Conservation (phyloP, 2,888 invertebrate species). For the Agonopterix heracliana region DNA sequence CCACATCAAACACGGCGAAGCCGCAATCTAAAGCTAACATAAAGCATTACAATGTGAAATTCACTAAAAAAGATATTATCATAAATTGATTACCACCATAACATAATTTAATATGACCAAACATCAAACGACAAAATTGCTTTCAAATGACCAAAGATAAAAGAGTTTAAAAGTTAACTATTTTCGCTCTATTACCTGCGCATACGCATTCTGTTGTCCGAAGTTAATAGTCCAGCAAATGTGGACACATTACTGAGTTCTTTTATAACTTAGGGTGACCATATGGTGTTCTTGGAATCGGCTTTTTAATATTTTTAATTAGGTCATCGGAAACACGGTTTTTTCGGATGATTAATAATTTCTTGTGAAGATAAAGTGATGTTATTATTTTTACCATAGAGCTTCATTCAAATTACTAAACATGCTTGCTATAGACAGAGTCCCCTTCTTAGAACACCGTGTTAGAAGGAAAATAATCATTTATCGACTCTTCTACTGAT, state of each 20-base stretch:
- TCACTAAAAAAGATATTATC: background rate
- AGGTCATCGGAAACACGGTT: background rate
- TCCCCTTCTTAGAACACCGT: no score
- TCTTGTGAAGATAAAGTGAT: no score
- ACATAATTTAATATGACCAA: constrained; percentile 1
- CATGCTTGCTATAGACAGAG: no score
- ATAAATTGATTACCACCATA: background rate
- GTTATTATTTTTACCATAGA: no score
- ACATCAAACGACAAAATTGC: constrained; percentile 4
- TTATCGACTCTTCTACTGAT: no score
- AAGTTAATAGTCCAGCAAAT: constrained; percentile 55
- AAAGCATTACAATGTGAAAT: background rate
- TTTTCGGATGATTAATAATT: no score
- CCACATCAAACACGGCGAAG: no score
- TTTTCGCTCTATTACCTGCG: constrained; percentile 37
- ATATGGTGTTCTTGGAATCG: constrained; percentile 16
- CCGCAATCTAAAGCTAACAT: background rate
- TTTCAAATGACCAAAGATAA: constrained; percentile 9
- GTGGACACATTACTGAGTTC: constrained; percentile 42
- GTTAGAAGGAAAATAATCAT: no score
- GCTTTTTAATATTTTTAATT: background rate
- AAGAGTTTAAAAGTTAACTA: constrained; percentile 10
- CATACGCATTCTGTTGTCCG: constrained; percentile 28
- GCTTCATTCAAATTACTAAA: no score
- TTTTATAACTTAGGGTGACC: constrained; percentile 33